Evolutionary conservation across 2,113 vertebrate genomes (phyloP), one percentile per base, ranked within the genome.

Genomic region (Peromyscus leucopus): DNA sequence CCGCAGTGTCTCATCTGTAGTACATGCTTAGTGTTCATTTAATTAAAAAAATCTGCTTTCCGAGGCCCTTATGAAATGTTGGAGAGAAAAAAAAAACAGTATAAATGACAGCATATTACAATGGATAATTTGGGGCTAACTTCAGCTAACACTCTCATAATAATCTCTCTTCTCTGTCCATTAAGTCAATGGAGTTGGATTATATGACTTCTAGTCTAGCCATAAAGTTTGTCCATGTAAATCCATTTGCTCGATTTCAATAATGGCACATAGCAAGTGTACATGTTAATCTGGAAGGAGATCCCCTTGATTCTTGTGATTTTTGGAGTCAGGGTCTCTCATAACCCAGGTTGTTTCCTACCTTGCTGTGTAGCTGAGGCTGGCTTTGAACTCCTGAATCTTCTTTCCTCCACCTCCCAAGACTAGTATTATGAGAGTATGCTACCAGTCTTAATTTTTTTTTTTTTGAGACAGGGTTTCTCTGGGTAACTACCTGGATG

Each of bases 131-230:
- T 67, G 24, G 16, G 67, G 7, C 51, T 88, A 65, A 84, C 83
- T 42, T 6, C 79, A 39, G 39, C 42, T 85, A 89, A 90, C 72
- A 22, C 1, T 71, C 7, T 95, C 31, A 65, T 79, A 39, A 84
- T 80, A 79, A 59, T 1, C 39, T 93, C 39, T 96, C 24, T 95
- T 96, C 36, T 67, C 2, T 21, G 87, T 33, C 31, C 2, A 33
- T 79, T 96, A 85, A 85, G 26, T 51, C 86, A 86, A 94, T 55
- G 16, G 65, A 86, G 24, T 87, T 94, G 72, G 28, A 48, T 69
- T 39, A 95, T 86, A 74, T 93, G n/a, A 93, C 59, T 91, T 97
- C 13, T n/a, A 76, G 85, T 95, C 59, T 92, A 93, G 31, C 15
- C 87, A 96, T 87, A 61, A 87, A 80, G 71, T 95, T 89, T 89